Conservation (phyloP, 1,140 invertebrate species). For the Eriocheir sinensis region DNA sequence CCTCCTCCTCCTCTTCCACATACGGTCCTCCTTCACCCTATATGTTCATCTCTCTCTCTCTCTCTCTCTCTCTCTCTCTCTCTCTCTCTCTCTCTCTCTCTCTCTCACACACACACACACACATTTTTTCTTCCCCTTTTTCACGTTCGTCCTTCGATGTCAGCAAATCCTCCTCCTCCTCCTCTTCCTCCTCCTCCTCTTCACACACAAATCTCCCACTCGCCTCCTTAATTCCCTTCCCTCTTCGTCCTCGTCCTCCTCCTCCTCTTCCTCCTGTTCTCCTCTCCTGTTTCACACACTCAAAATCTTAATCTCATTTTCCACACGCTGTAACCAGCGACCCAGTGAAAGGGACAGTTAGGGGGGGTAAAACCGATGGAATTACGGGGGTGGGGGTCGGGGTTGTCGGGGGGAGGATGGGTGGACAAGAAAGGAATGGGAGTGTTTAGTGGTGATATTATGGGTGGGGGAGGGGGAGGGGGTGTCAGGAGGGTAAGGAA, state of each 20-base stretch:
- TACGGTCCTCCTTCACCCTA: background rate
- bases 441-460: too few species aligned
- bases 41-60: background rate
- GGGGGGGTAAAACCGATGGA: background rate
- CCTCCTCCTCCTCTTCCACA: background rate
- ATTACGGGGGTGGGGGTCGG: background rate
- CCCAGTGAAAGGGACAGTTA: background rate
- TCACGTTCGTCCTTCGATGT: too few species aligned
- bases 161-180: background rate
- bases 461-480: too few species aligned
- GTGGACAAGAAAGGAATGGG: too few species aligned
- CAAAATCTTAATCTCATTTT: constrained; percentile 17
- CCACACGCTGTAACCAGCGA: background rate
- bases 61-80: background rate
- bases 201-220: too few species aligned
- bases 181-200: background rate
- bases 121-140: background rate
- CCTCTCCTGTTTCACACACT: too few species aligned
- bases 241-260: background rate
- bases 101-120: background rate
- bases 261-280: too few species aligned
- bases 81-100: background rate
- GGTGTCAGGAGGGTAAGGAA: too few species aligned
- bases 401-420: background rate
- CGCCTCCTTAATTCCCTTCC: background rate